Evolutionary conservation across 2,888 invertebrate genomes (phyloP), one percentile per base, ranked within the genome.

Genomic region (Iphiclides podalirius): DNA sequence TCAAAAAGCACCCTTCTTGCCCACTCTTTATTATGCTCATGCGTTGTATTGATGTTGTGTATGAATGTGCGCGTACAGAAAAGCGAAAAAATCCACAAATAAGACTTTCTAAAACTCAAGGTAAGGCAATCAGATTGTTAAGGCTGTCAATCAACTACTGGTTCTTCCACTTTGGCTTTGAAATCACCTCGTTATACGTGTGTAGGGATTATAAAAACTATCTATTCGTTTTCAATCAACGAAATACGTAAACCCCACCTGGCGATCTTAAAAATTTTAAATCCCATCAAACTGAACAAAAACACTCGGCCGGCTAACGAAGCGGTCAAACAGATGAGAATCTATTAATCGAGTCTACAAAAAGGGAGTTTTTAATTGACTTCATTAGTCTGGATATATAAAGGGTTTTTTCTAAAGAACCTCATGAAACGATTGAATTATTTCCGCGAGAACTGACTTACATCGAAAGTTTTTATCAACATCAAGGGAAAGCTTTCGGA

Each of bases 331-430:
- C 37, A n/a, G 23, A 35, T 35, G 43, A 23, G 33, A 14, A 15
- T 44, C 36, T 36, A 44, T 44, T 36, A 44, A 44, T 36, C 36
- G 26, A 35, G 14, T 15, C 26, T 14, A 26, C 9, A 26, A 35
- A 43, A 41, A 13, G 26, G 23, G 16, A 43, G 31, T 15, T 28
- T 31, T 31, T 41, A 41, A 41, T 41, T 41, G 36, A 44, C 23
- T 35, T 26, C 15, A 36, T 44, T 44, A 36, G 26, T 20, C 6
- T 3, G 14, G 36, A 37, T n/a, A n/a, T n/a, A 37, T 11, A 28
- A 28, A 36, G 4, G 33, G 26, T 6, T 26, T 26, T 26, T 26
- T 26, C 9, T 26, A 26, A 26, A 9, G 9, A 8, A 26, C 26
- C 26, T 26, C 26, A 7, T 26, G 9, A 26, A 26, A 26, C 26